Percentiles rank a stretch among this genome's conserved stretches.
These are phyloP conservation scores for Alethe diademata DNA, from an alignment of 2,113 vertebrate species.

Conservation along the genomic window DNA sequence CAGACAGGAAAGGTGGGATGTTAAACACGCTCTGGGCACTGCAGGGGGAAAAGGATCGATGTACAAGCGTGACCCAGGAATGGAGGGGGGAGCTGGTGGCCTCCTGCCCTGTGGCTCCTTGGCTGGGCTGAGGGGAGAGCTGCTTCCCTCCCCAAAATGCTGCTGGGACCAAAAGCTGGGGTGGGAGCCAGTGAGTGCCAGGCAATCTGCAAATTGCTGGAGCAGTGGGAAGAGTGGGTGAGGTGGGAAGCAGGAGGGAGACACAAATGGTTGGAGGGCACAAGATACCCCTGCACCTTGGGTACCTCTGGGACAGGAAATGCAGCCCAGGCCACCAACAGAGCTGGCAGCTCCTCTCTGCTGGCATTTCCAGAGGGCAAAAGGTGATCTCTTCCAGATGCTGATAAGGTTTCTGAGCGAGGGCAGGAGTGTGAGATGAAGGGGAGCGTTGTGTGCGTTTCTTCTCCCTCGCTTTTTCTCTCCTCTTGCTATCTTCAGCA, in stretches of 20 bases:
- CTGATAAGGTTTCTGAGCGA: background rate
- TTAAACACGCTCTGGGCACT: background rate
- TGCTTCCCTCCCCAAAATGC: background rate
- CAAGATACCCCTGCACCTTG: accelerated
- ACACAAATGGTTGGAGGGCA: background rate
- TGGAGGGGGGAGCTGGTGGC: background rate
- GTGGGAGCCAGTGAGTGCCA: background rate
- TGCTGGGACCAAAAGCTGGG: background rate
- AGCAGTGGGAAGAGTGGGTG: background rate
- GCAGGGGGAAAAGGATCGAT: background rate
- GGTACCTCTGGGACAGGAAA: background rate
- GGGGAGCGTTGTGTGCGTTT: background rate
- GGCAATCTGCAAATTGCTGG: background rate
- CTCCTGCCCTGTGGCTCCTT: background rate
- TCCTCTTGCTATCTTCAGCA: accelerated
- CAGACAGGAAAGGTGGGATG: background rate
- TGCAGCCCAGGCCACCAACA: too few species aligned
- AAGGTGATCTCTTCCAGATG: background rate
- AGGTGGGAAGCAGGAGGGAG: background rate
- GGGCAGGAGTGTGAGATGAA: background rate
- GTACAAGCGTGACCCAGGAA: background rate
- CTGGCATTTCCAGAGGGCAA: background rate
- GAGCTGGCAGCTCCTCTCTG: background rate
- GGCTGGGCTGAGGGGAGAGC: background rate
- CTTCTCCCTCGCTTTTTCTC: background rate